Base-by-base conservation (phyloP, 1,140 invertebrate genomes). In the Sycophaga agraensis region DNA sequence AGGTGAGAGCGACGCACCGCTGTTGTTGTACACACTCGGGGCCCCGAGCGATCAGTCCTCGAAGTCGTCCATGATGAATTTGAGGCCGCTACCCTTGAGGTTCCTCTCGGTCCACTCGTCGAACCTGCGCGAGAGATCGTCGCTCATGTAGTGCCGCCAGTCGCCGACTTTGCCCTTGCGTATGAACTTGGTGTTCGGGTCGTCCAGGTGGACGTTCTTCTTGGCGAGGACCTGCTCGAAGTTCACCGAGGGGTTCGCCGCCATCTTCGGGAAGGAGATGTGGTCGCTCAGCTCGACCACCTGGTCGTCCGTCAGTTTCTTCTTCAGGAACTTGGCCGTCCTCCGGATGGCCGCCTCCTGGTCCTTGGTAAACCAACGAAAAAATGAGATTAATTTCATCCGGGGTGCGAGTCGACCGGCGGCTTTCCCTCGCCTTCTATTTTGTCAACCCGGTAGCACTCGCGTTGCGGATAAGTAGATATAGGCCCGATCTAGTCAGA, bases 111-210 rank as follows among this genome's bases (percentile, higher is more conserved):
- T 88, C 89, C 90, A 93, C 26, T 86, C 71, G 71, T 96, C 90
- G 68, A 94, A 93, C 66, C 82, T 82, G 22, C 81, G 68, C 3
- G 86, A 84, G 62, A 91, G 72, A 67, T 91, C 87, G 0, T 85
- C 81, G 5, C 85, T 84, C 87, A 94, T 92, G 63, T 91, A 84
- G 76, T 92, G 91, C 63, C 86, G 88, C 89, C 91, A 94, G 70
- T 93, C 91, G 0, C 92, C 92, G 24, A 93, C 86, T 76, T 89
- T 84, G 0, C 92, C 92, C 69, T 91, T 91, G 14, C 91, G 82
- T 54, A 93, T 91, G 69, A 93, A 92, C 68, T 84, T 86, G 0
- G 82, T 70, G 34, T 87, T 78, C 0, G 83, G 82, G 61, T 85
- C 68, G 11, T 72, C 73, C 55, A 81, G 76, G 48, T 81, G 73